phyloP scores from a whole-genome alignment of 2,797 vertebrate genomes.

The Enteromius unitaeniatus region DNA sequence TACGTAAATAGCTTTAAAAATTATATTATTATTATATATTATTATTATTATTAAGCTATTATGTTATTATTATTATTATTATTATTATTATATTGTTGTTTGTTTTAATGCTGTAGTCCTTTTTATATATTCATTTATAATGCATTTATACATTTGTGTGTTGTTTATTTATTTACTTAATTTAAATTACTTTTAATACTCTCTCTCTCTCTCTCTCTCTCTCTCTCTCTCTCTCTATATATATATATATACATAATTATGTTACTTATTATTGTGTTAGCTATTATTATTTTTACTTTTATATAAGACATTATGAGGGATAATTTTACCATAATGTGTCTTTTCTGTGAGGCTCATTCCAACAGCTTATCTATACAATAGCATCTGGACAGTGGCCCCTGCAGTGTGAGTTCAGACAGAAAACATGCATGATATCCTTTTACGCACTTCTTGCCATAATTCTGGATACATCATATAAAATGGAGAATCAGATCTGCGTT shows the following conservation, averaged over 20 bases:
- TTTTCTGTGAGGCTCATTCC: background rate
- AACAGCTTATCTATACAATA: background rate
- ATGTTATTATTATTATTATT: no score
- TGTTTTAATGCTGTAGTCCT: background rate
- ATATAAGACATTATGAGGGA: background rate
- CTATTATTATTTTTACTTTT: background rate
- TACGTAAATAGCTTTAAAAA: background rate
- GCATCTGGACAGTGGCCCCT: background rate
- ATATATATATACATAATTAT: background rate
- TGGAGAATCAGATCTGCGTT: slow-evolving; percentile 54
- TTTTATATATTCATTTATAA: background rate
- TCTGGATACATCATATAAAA: slow-evolving; percentile 19
- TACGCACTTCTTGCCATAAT: background rate
- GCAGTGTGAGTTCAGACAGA: slow-evolving; percentile 14
- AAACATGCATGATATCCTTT: background rate
- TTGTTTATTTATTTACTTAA: no score
- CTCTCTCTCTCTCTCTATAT: no score
- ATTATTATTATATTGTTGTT: background rate
- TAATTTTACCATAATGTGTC: background rate
- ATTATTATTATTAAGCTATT: no score
- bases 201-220: no score
- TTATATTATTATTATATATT: background rate
- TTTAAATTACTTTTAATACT: no score
- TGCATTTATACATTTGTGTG: no score
- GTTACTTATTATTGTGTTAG: background rate